These are phyloP conservation scores for Aspidapion aeneum DNA, from an alignment of 2,888 invertebrate species.

Conservation along the genomic window DNA sequence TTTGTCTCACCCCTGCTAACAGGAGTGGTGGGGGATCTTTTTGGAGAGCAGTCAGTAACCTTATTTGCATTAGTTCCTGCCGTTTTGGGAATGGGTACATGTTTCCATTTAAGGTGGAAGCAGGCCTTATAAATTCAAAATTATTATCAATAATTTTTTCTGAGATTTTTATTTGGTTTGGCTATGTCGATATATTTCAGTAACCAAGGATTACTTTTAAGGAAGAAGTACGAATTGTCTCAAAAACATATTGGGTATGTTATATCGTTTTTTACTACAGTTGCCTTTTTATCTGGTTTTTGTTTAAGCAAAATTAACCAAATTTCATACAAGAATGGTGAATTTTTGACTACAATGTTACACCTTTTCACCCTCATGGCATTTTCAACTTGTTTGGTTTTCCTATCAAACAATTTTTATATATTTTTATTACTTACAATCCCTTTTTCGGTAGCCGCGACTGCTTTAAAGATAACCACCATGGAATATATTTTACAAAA, in stretches of 20 bases:
- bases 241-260: conserved; percentile 60
- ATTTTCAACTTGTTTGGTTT: conserved; percentile 35
- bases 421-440: conserved; percentile 45
- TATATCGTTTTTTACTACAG: conserved; percentile 58
- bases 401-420: conserved; percentile 15
- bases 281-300: conserved; percentile 54
- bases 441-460: conserved; percentile 55
- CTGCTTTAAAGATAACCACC: conserved; percentile 55
- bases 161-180: conserved; percentile 57
- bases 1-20: conserved; percentile 58
- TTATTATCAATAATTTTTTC: too few relatives aligned
- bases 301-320: conserved; percentile 52
- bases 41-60: conserved; percentile 51
- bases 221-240: conserved; percentile 52
- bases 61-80: conserved; percentile 49
- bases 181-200: conserved; percentile 58
- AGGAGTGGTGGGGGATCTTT: conserved; percentile 55
- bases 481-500: conserved; percentile 58
- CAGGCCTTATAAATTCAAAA: too few relatives aligned
- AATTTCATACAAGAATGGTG: conserved; percentile 52
- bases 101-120: too few relatives aligned
- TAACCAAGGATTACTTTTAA: conserved; percentile 55
- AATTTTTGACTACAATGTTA: conserved; percentile 51
- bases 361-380: conserved; percentile 55
- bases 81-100: conserved; percentile 30